Base-by-base conservation (phyloP, 1,140 invertebrate genomes). In the Drosophila nigrodunni region DNA sequence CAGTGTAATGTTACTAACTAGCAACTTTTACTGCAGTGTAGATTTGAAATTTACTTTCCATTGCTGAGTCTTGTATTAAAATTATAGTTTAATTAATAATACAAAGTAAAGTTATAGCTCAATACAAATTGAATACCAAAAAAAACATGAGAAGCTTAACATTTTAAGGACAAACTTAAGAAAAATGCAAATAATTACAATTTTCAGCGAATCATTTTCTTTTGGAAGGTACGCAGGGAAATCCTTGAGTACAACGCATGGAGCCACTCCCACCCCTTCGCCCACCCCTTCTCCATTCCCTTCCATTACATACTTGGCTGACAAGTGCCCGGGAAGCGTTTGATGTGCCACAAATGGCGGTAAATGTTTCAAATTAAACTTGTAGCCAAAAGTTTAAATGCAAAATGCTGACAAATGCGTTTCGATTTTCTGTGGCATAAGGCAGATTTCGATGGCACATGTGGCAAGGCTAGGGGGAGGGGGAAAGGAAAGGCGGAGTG, bases 321-420 rank as follows among this genome's bases (percentile, higher is more conserved):
- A 34, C 43, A 47, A 62, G 9, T 11, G 18, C 39, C 37, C 7
- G 21, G 34, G 6, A 49, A n/a, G n/a, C 74, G 60, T 71, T 78
- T 82, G 77, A 82, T 74, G 57, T 74, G 76, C 67, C 80, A 21
- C 80, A 82, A 75, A 79, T 74, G 57, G 57, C 65, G 65, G 65
- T 58, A 74, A 74, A 73, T 82, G 62, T 70, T 69, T 70, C 59
- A 80, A 83, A 85, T 74, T 71, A 49, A 47, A 78, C 66, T 85
- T 77, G 85, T 85, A 76, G 68, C 80, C 58, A 57, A 85, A 86
- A 85, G 65, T 85, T 85, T 68, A 85, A 85, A 80, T 85, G 66
- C 81, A 68, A 86, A 87, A 61, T 78, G 82, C 79, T 82, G 83
- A 79, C 82, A 87, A 87, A 87, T 87, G 79, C 79, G 82, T 79